Evolutionary conservation across 2,113 vertebrate genomes (phyloP).

Genomic region (Sylvilagus bachmani): DNA sequence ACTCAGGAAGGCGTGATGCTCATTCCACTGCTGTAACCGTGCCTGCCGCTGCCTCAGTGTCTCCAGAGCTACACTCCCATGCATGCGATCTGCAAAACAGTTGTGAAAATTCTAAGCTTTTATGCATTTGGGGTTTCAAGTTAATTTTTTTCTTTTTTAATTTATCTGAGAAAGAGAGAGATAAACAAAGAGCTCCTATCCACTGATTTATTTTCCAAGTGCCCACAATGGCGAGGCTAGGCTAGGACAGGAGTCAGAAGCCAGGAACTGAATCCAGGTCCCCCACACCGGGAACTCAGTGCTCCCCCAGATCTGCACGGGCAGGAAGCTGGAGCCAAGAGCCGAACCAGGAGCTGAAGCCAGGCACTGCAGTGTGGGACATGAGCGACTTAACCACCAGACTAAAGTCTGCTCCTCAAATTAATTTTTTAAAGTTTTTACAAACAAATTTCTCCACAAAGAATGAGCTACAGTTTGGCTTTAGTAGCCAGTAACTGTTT

Average conservation of each 20-base stretch:
- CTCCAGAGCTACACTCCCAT: constrained; percentile 93
- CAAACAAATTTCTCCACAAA: constrained; percentile 59
- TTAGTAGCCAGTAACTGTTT: background rate
- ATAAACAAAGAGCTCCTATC: too few relatives aligned
- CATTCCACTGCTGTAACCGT: constrained; percentile 96
- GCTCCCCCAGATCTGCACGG: too few relatives aligned
- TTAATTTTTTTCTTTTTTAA: background rate
- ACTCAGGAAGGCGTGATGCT: constrained; percentile 93
- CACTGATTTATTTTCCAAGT: too few relatives aligned
- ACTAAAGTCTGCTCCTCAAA: background rate
- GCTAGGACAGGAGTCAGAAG: too few relatives aligned
- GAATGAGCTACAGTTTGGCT: background rate
- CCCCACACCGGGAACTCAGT: too few relatives aligned
- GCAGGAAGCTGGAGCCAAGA: too few relatives aligned
- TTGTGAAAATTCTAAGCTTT: constrained; percentile 56
- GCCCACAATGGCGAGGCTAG: too few relatives aligned
- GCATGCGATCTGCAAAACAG: constrained; percentile 90
- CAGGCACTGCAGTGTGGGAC: too few relatives aligned
- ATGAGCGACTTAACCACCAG: too few relatives aligned
- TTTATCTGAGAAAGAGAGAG: too few relatives aligned
- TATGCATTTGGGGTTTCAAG: constrained; percentile 55
- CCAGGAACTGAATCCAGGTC: too few relatives aligned
- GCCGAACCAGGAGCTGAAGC: too few relatives aligned
- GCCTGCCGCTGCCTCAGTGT: constrained; percentile 94
- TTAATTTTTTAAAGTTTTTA: constrained; percentile 69